Conservation (phyloP, 2,888 invertebrate species). For the Endomychus coccineus region DNA sequence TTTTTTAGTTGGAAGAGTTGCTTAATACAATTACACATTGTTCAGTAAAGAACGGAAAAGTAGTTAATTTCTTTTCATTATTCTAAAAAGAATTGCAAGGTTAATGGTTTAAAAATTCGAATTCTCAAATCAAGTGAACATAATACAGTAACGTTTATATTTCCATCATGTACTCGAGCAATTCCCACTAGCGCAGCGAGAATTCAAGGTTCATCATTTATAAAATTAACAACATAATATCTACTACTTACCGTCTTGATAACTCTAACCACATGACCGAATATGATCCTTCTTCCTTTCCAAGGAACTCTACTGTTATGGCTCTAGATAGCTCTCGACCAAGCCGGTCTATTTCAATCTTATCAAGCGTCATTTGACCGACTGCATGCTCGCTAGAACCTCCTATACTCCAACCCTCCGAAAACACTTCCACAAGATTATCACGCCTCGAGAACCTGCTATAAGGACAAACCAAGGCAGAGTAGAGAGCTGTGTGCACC, state of each 20-base stretch:
- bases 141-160: too few relatives aligned
- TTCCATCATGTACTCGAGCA: too few relatives aligned
- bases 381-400: slow-evolving; percentile 35
- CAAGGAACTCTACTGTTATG: slow-evolving; percentile 72
- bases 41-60: too few relatives aligned
- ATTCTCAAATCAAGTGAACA: too few relatives aligned
- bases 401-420: slow-evolving; percentile 66
- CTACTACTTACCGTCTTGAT: slow-evolving; percentile 51
- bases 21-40: too few relatives aligned
- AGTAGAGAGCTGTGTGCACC: slow-evolving; percentile 59
- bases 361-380: slow-evolving; percentile 39
- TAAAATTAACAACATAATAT: too few relatives aligned
- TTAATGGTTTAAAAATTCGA: too few relatives aligned
- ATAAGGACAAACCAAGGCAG: slow-evolving; percentile 55
- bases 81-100: too few relatives aligned
- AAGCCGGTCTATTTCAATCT: slow-evolving; percentile 51
- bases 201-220: too few relatives aligned
- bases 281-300: slow-evolving; percentile 67
- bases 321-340: slow-evolving; percentile 59
- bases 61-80: too few relatives aligned
- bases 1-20: too few relatives aligned
- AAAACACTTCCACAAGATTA: slow-evolving; percentile 72
- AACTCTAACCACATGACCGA: slow-evolving; percentile 79
- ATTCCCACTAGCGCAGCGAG: too few relatives aligned
- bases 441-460: slow-evolving; percentile 48